Base-by-base conservation (phyloP, 2,113 vertebrate species). In the Orthonyx spaldingii region DNA sequence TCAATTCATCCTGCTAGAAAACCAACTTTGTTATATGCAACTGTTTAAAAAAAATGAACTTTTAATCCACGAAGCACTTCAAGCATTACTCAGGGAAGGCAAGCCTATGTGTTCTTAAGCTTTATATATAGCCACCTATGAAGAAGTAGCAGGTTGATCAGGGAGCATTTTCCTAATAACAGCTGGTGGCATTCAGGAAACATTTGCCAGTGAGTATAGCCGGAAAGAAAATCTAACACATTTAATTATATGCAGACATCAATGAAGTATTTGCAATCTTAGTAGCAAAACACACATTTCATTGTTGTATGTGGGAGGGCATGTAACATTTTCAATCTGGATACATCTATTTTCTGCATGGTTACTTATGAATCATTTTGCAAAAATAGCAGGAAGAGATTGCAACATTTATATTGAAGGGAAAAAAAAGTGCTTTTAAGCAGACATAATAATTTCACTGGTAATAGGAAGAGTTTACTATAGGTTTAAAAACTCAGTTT, bases 141-240 rank as follows among this genome's bases (percentile, higher is more conserved):
- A 65, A 83, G 70, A 95, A 93, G 63, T 13, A 93, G 82, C 55
- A 90, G 20, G 66, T 56, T 88, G 64, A 86, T 65, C 13, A 6
- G 50, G 32, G 81, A 92, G n/a, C 47, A 61, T 68, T 91, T 92
- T 65, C 69, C 89, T 94, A 76, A 44, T 84, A 95, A 68, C 95
- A 95, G 94, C 87, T 95, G 94, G 7, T 94, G 91, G 87, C 92
- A 93, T 93, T 96, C 84, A 91, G n/a, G 82, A 96, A 95, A 83
- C 66, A 93, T 93, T 96, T 92, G 47, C 76, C 30, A 84, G 50
- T 42, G 87, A 90, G 71, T 37, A 47, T 4, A 86, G 90, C 75
- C 27, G 1, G 90, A 93, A 96, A 90, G 33, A 91, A 94, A 93
- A 96, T 66, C 55, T 93, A 90, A 87, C 90, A 93, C 19, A 2